A percentile compares a stretch with the other conserved stretches of the same genome.
These are phyloP conservation scores for Ethmia dodecea DNA, from an alignment of 2,888 invertebrate genomes.

Conservation along the genomic window DNA sequence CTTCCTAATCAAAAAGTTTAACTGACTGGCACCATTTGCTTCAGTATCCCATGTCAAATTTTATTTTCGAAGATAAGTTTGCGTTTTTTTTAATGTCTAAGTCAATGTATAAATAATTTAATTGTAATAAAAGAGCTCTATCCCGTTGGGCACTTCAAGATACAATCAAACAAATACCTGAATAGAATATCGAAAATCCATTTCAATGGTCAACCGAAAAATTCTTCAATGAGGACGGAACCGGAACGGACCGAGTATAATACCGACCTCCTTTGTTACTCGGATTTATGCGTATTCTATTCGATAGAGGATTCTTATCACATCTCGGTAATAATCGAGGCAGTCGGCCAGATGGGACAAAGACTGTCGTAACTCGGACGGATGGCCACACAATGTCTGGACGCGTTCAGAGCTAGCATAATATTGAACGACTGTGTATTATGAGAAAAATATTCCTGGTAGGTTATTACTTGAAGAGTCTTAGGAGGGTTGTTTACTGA, in stretches of 20 bases:
- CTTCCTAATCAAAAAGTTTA: too few species aligned
- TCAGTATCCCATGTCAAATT: too few species aligned
- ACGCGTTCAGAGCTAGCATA: conserved; percentile 44
- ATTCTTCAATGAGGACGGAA: conserved; percentile 34
- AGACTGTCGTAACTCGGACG: conserved; percentile 35
- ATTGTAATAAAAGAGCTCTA: too few species aligned
- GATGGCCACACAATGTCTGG: conserved; percentile 41
- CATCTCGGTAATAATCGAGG: conserved; percentile 46
- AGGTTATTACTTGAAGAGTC: too few species aligned
- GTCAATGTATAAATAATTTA: too few species aligned
- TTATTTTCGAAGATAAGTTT: too few species aligned
- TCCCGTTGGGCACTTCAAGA: too few species aligned
- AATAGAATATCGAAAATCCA: neutral
- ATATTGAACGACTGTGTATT: conserved; percentile 33
- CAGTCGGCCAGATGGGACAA: conserved; percentile 40
- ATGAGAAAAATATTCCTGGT: neutral
- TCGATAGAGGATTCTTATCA: conserved; percentile 51
- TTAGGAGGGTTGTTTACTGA: too few species aligned
- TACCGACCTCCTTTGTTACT: conserved; percentile 39
- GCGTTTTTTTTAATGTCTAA: too few species aligned
- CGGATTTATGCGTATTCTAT: conserved; percentile 26
- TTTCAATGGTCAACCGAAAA: neutral
- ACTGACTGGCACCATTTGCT: too few species aligned
- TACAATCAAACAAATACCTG: neutral
- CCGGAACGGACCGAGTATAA: too few species aligned